These are phyloP conservation scores for Myoxocephalus aenaeus DNA, from an alignment of 2,797 vertebrate genomes.

Conservation along the genomic window DNA sequence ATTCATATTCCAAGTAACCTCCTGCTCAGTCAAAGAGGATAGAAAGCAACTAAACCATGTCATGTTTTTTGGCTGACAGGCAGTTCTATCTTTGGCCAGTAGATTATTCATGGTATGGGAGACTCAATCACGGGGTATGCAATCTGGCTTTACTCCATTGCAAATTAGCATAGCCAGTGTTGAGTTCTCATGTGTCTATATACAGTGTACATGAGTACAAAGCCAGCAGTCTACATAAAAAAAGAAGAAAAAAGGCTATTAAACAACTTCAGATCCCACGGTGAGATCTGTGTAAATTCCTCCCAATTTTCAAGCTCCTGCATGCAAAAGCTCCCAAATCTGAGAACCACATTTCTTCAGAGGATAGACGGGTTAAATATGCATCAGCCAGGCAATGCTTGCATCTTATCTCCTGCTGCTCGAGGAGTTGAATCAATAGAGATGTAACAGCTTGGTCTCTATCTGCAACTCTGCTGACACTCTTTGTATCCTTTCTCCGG, in stretches of 20 bases:
- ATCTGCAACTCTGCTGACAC: background rate
- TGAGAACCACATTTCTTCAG: slow-evolving; percentile 36
- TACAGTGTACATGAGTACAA: slow-evolving; percentile 11
- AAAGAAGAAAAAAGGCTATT: background rate
- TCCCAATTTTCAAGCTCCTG: slow-evolving; percentile 12
- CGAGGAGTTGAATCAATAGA: slow-evolving; percentile 47
- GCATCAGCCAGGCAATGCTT: slow-evolving; percentile 15
- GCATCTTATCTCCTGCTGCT: slow-evolving; percentile 36
- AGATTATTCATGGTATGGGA: slow-evolving; percentile 41
- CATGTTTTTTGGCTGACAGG: slow-evolving; percentile 15
- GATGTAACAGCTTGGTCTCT: slow-evolving; percentile 34
- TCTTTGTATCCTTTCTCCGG: slow-evolving; percentile 9
- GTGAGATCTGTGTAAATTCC: slow-evolving; percentile 2
- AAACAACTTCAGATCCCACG: slow-evolving; percentile 1
- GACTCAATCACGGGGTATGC: slow-evolving; percentile 31
- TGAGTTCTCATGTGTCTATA: slow-evolving; percentile 23
- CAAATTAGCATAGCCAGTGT: slow-evolving; percentile 12
- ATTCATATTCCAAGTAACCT: slow-evolving; percentile 9
- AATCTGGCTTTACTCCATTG: slow-evolving; percentile 28
- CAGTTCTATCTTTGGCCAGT: slow-evolving; percentile 17
- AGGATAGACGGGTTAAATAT: slow-evolving; percentile 38
- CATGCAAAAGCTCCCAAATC: slow-evolving; percentile 24
- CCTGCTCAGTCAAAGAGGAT: slow-evolving; percentile 18
- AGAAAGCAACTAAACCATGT: slow-evolving; percentile 14
- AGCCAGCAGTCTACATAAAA: slow-evolving; percentile 11